Evolutionary conservation across 2,797 vertebrate species (phyloP).

Genomic region (Gadopsis marmoratus): DNA sequence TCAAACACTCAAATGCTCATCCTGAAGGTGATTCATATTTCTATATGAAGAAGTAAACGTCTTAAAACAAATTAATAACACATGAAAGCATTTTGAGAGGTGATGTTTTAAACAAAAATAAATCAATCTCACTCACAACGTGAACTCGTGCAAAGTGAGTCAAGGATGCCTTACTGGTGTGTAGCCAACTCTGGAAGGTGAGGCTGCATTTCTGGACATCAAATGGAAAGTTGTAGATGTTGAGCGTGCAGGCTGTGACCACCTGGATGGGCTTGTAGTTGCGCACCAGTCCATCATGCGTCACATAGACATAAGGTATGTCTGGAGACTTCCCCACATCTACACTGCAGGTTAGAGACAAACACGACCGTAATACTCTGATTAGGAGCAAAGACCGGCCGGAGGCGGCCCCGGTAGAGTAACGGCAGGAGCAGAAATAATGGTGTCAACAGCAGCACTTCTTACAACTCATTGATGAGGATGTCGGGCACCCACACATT

Average conservation of each 20-base stretch:
- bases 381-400: accelerated
- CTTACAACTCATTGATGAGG: constrained; percentile 99
- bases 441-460: constrained; percentile 1
- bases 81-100: not conserved
- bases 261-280: constrained; percentile 99
- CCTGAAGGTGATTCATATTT: too few species aligned
- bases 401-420: accelerated
- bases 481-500: constrained; percentile 98
- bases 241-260: constrained; percentile 95
- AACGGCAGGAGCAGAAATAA: not conserved
- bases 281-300: constrained; percentile 88
- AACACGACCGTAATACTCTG: not conserved
- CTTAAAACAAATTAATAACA: not conserved
- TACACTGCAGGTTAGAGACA: constrained; percentile 83
- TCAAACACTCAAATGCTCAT: not conserved
- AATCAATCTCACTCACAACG: not conserved
- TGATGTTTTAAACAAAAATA: not conserved
- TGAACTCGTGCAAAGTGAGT: too few species aligned
- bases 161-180: constrained; percentile 87
- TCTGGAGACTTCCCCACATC: constrained; percentile 96
- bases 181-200: constrained; percentile 99
- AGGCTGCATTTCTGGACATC: constrained; percentile 98
- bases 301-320: constrained; percentile 95
- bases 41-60: not conserved
- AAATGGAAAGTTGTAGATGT: constrained; percentile 99